Conservation (phyloP, 2,113 vertebrate species). For the Varanus komodoensis region DNA sequence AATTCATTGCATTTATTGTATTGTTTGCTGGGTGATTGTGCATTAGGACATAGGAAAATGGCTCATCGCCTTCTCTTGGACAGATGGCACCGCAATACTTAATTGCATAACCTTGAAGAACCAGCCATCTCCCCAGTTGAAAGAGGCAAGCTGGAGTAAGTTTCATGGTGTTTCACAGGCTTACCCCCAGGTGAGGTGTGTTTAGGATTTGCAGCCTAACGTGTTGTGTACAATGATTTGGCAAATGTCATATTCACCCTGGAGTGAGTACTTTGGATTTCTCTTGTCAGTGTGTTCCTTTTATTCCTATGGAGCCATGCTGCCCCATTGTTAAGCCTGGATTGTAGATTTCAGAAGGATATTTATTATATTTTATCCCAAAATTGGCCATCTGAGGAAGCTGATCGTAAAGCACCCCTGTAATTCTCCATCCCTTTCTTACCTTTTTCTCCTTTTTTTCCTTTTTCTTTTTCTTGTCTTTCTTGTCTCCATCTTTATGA, state of each 20-base stretch:
- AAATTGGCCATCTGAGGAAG: background rate
- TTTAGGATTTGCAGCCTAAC: too few relatives aligned
- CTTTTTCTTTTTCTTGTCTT: slow-evolving; percentile 44
- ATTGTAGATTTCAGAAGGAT: background rate
- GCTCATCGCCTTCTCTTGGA: background rate
- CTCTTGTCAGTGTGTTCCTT: background rate
- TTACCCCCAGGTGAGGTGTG: too few relatives aligned
- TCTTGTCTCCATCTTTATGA: slow-evolving; percentile 32
- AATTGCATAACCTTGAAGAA: background rate
- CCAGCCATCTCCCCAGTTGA: background rate
- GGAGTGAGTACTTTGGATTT: background rate
- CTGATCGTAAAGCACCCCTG: background rate
- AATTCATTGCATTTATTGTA: background rate
- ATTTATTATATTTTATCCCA: background rate
- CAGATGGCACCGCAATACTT: background rate
- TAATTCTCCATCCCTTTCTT: background rate
- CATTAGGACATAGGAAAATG: background rate
- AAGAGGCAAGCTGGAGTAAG: background rate
- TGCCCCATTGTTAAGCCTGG: background rate
- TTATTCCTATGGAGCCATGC: background rate
- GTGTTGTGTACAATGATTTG: too few relatives aligned
- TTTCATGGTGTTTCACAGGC: too few relatives aligned
- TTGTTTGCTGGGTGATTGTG: background rate
- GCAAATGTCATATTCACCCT: background rate
- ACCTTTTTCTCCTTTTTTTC: slow-evolving; percentile 69